Evolutionary conservation across 1,140 invertebrate genomes (phyloP).

Genomic region (Papilio aristodemus): DNA sequence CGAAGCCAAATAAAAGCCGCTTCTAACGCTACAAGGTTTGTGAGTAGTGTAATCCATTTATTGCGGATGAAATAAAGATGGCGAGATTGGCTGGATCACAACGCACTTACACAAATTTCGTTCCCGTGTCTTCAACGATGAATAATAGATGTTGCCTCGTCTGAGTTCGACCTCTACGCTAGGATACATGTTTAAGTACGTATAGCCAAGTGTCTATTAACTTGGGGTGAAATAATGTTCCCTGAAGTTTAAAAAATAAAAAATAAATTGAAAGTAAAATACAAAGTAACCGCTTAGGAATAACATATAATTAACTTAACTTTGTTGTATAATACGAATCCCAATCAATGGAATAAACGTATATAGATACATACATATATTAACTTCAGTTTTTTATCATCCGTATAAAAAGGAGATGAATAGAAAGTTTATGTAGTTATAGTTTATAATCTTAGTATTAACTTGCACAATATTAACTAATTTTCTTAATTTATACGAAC

Average conservation of each 20-base stretch:
- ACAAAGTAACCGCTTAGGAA: too few species aligned
- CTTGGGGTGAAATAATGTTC: background rate
- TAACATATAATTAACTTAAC: too few species aligned
- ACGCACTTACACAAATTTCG: slow-evolving; percentile 77
- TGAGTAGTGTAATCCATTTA: slow-evolving; percentile 74
- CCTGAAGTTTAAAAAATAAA: background rate
- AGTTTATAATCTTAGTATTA: too few species aligned
- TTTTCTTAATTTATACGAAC: too few species aligned
- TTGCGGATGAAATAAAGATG: slow-evolving; percentile 74
- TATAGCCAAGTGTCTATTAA: slow-evolving; percentile 19
- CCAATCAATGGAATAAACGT: too few species aligned
- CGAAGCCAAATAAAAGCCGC: slow-evolving; percentile 54
- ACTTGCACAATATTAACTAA: background rate
- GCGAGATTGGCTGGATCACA: slow-evolving; percentile 73
- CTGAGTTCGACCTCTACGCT: slow-evolving; percentile 44
- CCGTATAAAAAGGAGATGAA: background rate
- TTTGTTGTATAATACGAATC: too few species aligned
- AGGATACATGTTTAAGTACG: slow-evolving; percentile 32
- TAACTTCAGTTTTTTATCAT: too few species aligned
- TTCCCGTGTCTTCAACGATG: slow-evolving; percentile 72
- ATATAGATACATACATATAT: too few species aligned
- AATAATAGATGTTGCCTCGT: slow-evolving; percentile 71
- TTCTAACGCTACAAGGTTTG: slow-evolving; percentile 62
- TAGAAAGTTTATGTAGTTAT: background rate
- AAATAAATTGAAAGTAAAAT: too few species aligned